Conservation (phyloP, 1,140 invertebrate genomes). For the Campoletis sonorensis region DNA sequence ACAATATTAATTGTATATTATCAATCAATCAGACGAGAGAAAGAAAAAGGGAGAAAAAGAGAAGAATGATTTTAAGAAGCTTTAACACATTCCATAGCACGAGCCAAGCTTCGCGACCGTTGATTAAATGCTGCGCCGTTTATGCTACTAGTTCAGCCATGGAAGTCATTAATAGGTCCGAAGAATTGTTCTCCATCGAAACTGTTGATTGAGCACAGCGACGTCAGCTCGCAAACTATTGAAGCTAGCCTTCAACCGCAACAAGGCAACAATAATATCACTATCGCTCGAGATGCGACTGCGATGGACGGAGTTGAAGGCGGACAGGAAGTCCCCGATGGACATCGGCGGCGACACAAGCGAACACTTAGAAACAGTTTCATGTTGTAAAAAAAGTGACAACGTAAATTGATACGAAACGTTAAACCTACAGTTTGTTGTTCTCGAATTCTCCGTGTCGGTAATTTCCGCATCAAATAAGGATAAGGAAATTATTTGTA, state of each 20-base stretch:
- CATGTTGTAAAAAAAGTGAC: too few species aligned
- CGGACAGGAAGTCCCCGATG: constrained; percentile 80
- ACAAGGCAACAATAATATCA: constrained; percentile 72
- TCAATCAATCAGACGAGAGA: neutral
- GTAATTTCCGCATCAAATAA: too few species aligned
- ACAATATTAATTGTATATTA: constrained; percentile 1
- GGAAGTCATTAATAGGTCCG: constrained; percentile 89
- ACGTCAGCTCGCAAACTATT: constrained; percentile 66
- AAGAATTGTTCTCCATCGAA: constrained; percentile 97
- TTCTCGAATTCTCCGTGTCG: too few species aligned
- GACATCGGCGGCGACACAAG: constrained; percentile 82
- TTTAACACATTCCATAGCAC: constrained; percentile 59
- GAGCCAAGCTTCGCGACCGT: constrained; percentile 77
- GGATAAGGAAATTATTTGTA: too few species aligned
- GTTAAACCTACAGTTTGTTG: too few species aligned
- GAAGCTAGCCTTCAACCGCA: constrained; percentile 68
- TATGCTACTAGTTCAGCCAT: constrained; percentile 86
- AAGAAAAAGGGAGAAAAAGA: neutral
- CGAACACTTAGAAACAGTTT: too few species aligned
- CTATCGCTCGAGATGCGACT: constrained; percentile 71
- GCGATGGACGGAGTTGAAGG: constrained; percentile 74
- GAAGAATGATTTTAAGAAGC: constrained; percentile 27
- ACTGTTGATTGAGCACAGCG: constrained; percentile 84
- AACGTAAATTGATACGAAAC: too few species aligned
- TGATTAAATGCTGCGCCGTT: constrained; percentile 94